Evolutionary conservation across 2,888 invertebrate species (phyloP).

Genomic region (Troglohyphantes excavatus): DNA sequence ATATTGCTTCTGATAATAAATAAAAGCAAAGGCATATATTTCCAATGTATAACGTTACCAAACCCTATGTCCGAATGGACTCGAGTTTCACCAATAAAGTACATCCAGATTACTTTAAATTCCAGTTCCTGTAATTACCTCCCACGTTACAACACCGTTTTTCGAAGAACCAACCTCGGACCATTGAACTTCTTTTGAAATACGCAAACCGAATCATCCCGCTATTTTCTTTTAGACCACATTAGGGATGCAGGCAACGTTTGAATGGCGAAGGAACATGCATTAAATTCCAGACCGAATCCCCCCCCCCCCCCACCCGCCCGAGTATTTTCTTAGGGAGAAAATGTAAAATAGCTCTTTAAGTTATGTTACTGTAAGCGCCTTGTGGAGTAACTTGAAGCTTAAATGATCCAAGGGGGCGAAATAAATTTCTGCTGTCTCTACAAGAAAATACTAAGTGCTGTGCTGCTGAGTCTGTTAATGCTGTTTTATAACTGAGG

Average conservation of each 20-base stretch:
- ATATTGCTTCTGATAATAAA: too few relatives aligned
- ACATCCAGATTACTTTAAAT: neutral
- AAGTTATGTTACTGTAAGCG: conserved; percentile 5
- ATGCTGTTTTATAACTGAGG: neutral
- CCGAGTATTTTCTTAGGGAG: neutral
- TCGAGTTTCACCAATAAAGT: too few relatives aligned
- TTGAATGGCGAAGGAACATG: neutral
- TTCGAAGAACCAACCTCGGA: neutral
- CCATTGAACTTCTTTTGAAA: neutral
- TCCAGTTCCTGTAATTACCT: neutral
- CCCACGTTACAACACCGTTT: neutral
- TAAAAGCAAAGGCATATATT: too few relatives aligned
- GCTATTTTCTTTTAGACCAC: neutral
- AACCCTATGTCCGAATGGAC: too few relatives aligned
- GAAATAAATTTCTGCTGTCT: neutral
- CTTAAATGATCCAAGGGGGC: neutral
- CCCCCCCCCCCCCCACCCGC: too few relatives aligned
- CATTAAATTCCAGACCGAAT: conserved; percentile 1
- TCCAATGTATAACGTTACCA: too few relatives aligned
- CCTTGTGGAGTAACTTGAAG: neutral
- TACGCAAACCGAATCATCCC: neutral
- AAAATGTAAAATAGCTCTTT: neutral
- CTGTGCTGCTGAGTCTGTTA: neutral
- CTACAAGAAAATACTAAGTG: neutral
- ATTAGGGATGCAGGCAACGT: neutral